These are phyloP conservation scores for Zapus hudsonius DNA, from an alignment of 2,113 vertebrate species.

Conservation along the genomic window DNA sequence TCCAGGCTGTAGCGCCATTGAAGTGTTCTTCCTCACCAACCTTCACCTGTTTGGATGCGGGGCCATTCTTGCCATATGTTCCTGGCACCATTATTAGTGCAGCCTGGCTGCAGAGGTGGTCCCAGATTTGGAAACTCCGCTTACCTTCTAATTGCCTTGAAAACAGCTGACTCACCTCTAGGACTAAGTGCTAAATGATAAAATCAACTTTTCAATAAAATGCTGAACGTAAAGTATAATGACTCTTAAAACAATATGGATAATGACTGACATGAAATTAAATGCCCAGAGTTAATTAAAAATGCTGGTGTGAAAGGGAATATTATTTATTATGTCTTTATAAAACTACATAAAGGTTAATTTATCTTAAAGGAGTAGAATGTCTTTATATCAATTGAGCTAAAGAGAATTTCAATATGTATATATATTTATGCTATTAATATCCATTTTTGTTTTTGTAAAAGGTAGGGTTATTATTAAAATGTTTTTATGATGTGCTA, in stretches of 20 bases:
- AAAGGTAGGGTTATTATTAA: background rate
- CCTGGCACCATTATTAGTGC: background rate
- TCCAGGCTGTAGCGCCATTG: background rate
- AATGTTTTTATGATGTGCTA: background rate
- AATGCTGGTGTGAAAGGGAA: background rate
- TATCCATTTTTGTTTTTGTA: background rate
- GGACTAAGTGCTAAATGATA: background rate
- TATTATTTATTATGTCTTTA: background rate
- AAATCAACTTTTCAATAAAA: slow-evolving; percentile 30
- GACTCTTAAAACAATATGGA: background rate
- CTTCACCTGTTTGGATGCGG: slow-evolving; percentile 14
- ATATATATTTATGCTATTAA: background rate
- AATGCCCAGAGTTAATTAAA: slow-evolving; percentile 43
- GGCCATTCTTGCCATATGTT: background rate
- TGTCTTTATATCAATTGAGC: background rate
- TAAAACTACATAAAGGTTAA: background rate
- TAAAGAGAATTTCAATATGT: slow-evolving; percentile 1
- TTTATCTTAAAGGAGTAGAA: slow-evolving; percentile 5
- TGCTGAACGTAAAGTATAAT: background rate
- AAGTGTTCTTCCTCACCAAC: background rate
- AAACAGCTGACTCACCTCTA: slow-evolving; percentile 15
- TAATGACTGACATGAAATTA: slow-evolving; percentile 28
- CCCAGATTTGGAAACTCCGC: slow-evolving; percentile 40
- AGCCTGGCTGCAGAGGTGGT: background rate
- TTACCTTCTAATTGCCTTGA: slow-evolving; percentile 11